Percentiles rank a stretch among this genome's conserved stretches.
Conservation (phyloP, 2,113 vertebrate species). For the Albula goreensis region DNA sequence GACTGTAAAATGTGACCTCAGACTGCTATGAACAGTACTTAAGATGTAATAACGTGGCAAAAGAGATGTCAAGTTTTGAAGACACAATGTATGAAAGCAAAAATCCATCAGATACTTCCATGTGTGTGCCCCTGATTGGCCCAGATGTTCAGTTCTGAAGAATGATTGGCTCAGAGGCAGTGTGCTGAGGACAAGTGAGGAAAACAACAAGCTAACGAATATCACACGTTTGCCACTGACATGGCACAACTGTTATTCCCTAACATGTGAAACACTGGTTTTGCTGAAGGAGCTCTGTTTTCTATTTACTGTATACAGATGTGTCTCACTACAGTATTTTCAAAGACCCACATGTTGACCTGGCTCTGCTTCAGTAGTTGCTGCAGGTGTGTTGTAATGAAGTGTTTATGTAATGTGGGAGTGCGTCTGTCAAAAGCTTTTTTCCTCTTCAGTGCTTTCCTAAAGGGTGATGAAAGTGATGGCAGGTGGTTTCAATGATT, state of each 20-base stretch:
- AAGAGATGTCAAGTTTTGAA: constrained; percentile 11
- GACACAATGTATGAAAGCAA: constrained; percentile 31
- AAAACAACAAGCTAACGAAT: constrained; percentile 10
- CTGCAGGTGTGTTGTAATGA: not conserved
- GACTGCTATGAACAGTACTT: constrained; percentile 4
- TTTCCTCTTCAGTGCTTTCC: not conserved
- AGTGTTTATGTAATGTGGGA: not conserved
- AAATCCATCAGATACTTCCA: constrained; percentile 29
- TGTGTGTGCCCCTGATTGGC: not conserved
- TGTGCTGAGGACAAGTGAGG: not conserved
- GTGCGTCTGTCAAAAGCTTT: not conserved
- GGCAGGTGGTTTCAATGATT: constrained; percentile 12
- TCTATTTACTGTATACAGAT: not conserved
- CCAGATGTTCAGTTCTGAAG: constrained; percentile 19
- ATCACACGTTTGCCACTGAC: constrained; percentile 14
- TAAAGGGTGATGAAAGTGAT: not conserved
- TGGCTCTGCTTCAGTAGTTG: not conserved
- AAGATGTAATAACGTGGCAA: constrained; percentile 12
- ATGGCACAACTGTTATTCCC: constrained; percentile 21
- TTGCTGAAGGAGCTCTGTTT: constrained; percentile 15
- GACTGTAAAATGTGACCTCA: not conserved
- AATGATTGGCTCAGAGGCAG: constrained; percentile 20
- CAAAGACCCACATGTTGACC: not conserved
- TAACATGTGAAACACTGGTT: constrained; percentile 25
- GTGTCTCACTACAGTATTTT: not conserved